These are phyloP conservation scores for Mastigias papua DNA, from an alignment of 30 jellyfish, hydroid and myxozoan species.

Conservation along the genomic window DNA sequence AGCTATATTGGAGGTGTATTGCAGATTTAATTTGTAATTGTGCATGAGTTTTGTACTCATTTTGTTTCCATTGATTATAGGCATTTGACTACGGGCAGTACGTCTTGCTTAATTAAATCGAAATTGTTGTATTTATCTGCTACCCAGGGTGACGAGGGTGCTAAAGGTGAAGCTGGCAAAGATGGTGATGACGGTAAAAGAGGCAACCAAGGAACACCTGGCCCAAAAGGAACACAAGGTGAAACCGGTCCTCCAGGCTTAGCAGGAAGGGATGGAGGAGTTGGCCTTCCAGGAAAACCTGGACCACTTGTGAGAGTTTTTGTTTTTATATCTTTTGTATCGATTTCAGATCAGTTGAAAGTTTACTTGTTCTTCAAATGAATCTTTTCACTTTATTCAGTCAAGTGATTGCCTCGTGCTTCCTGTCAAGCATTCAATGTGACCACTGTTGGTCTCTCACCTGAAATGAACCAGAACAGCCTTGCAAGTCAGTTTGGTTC, in stretches of 20 bases:
- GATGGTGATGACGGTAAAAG: slow-evolving; percentile 80
- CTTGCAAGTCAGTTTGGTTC: no score
- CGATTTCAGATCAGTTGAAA: neutral
- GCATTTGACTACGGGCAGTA: neutral
- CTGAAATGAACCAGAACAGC: no score
- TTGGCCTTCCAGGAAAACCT: slow-evolving; percentile 72
- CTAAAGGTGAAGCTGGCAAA: slow-evolving; percentile 88
- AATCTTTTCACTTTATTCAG: no score
- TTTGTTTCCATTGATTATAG: no score
- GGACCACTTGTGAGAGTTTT: slow-evolving; percentile 74
- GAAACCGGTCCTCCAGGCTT: slow-evolving; percentile 86
- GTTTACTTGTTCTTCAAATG: no score
- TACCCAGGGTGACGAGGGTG: slow-evolving; percentile 86
- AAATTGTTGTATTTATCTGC: neutral
- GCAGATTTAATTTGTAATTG: no score
- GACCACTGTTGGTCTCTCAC: no score
- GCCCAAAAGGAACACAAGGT: slow-evolving; percentile 81
- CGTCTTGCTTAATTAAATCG: neutral
- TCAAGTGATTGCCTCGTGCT: no score
- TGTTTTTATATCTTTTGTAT: neutral
- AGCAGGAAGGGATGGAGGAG: slow-evolving; percentile 80
- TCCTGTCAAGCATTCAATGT: no score
- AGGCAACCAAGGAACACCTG: slow-evolving; percentile 87
- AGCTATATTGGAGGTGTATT: no score
- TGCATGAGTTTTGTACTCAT: no score